These are phyloP conservation scores for Dicerorhinus sumatrensis DNA, from an alignment of 2,113 vertebrate genomes.

Conservation along the genomic window DNA sequence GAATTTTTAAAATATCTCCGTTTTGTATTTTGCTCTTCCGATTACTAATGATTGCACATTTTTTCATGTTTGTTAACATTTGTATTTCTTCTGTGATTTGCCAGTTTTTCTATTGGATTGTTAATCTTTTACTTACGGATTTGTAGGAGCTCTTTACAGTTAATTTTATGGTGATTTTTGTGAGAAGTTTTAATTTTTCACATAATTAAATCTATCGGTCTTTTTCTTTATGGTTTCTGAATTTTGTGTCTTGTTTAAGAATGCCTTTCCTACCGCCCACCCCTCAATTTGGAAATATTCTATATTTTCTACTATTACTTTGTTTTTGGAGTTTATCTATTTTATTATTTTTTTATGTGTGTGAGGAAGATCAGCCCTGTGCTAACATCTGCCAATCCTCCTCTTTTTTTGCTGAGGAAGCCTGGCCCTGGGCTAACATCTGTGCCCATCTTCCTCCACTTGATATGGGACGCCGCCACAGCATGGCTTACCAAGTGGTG, in stretches of 20 bases:
- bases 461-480: too few relatives aligned
- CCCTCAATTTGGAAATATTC: neutral
- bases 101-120: neutral
- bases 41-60: neutral
- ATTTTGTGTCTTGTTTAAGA: neutral
- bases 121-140: neutral
- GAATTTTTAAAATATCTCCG: neutral
- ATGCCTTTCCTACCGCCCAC: neutral
- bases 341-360: too few relatives aligned
- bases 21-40: neutral
- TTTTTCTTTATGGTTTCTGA: conserved; percentile 8
- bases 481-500: too few relatives aligned
- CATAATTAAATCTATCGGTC: neutral
- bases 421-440: too few relatives aligned
- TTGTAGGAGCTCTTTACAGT: neutral
- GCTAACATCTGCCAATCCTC: too few relatives aligned
- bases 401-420: too few relatives aligned
- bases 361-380: too few relatives aligned
- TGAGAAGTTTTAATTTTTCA: neutral
- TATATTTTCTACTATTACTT: neutral
- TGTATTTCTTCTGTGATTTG: neutral
- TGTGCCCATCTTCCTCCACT: too few relatives aligned
- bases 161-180: neutral
- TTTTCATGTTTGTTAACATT: neutral
- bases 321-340: neutral